Percentiles rank a stretch among this genome's conserved stretches.
Evolutionary conservation across 2,797 vertebrate genomes (phyloP).

Genomic region (Hapalemur alaotrensis): DNA sequence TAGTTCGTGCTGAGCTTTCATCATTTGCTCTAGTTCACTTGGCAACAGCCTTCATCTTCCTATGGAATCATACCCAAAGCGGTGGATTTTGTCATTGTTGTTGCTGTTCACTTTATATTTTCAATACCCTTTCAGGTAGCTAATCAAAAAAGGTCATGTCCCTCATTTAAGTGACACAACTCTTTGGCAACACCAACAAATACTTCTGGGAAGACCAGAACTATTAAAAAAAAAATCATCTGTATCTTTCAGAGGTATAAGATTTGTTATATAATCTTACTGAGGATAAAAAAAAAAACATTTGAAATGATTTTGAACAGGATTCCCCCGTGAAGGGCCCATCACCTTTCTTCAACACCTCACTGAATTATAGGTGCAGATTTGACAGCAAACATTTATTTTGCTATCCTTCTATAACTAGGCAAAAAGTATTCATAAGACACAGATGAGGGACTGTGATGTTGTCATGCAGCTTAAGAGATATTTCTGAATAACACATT

Average conservation of each 20-base stretch:
- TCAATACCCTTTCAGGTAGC: not conserved
- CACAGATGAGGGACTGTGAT: not conserved
- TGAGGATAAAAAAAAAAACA: not conserved
- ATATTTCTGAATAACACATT: not conserved
- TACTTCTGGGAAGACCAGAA: not conserved
- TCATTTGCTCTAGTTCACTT: not conserved
- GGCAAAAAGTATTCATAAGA: not conserved
- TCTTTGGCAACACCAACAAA: not conserved
- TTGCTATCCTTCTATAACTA: not conserved
- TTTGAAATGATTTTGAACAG: not conserved
- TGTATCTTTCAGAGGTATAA: not conserved
- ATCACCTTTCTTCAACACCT: not conserved
- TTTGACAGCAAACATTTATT: not conserved
- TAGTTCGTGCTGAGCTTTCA: not conserved
- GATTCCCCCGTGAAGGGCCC: not conserved
- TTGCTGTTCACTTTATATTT: not conserved
- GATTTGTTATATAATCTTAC: not conserved
- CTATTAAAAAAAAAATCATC: not conserved
- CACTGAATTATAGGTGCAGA: not conserved
- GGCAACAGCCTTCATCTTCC: not conserved
- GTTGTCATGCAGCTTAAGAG: not conserved
- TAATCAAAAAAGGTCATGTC: not conserved
- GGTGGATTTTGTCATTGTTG: not conserved
- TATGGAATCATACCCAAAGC: not conserved
- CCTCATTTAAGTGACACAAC: not conserved